A percentile compares a stretch with the other conserved stretches of the same genome.
Evolutionary conservation across 1,140 invertebrate species (phyloP).

Genomic region (Dryas iulia): DNA sequence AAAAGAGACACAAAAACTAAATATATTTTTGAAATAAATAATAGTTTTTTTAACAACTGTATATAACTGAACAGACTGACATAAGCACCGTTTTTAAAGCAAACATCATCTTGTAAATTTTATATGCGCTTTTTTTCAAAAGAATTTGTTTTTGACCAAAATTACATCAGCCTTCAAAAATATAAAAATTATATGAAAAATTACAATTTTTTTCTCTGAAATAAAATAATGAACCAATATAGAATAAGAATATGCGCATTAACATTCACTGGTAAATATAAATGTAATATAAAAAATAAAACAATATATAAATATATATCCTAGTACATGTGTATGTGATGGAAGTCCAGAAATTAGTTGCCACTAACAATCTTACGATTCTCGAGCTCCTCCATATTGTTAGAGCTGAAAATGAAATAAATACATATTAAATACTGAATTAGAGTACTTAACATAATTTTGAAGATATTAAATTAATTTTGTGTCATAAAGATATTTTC

Average conservation of each 20-base stretch:
- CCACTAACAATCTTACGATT: conserved; percentile 74
- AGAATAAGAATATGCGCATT: not conserved
- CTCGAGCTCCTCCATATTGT: conserved; percentile 73
- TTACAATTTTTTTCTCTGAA: not conserved
- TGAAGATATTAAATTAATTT: no score
- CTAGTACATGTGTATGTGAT: not conserved
- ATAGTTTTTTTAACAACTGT: not conserved
- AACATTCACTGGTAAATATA: conserved; percentile 6
- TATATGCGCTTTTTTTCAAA: not conserved
- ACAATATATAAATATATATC: not conserved
- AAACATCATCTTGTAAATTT: not conserved
- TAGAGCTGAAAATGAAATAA: conserved; percentile 55
- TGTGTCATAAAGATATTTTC: no score
- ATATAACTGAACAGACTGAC: not conserved
- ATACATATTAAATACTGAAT: no score
- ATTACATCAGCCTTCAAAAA: not conserved
- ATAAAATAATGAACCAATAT: not conserved
- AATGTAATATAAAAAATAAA: not conserved
- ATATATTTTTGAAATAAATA: conserved; percentile 14
- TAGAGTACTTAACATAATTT: no score
- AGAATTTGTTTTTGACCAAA: not conserved
- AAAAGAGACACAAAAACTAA: not conserved
- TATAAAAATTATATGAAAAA: not conserved
- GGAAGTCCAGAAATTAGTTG: conserved; percentile 55
- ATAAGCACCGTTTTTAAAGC: not conserved